phyloP scores from a whole-genome alignment of 2,113 vertebrate genomes.

The Gambusia holbrooki region DNA sequence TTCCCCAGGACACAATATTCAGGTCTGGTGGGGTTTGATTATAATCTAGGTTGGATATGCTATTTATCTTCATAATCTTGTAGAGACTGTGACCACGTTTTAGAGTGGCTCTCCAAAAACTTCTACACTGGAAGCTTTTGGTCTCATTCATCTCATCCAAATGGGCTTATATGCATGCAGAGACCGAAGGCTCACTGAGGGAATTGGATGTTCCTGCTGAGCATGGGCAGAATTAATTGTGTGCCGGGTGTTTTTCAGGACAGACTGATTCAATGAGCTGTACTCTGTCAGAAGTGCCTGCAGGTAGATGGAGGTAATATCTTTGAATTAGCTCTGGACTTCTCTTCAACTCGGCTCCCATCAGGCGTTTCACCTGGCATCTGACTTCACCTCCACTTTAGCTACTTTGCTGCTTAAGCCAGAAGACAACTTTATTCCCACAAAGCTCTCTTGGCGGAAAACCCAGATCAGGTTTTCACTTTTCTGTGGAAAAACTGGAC shows the following conservation, averaged over 20 bases:
- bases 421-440: background rate
- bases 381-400: slow-evolving; percentile 36
- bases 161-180: slow-evolving; percentile 46
- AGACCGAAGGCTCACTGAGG: slow-evolving; percentile 45
- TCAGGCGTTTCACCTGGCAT: slow-evolving; percentile 30
- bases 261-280: slow-evolving; percentile 25
- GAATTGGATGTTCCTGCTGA: slow-evolving; percentile 59
- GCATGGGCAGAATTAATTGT: slow-evolving; percentile 58
- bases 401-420: slow-evolving; percentile 24
- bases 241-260: slow-evolving; percentile 13
- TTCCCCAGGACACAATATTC: no score
- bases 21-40: no score
- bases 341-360: slow-evolving; percentile 48
- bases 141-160: slow-evolving; percentile 59
- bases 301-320: slow-evolving; percentile 42
- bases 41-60: background rate
- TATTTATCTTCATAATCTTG: background rate
- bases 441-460: background rate
- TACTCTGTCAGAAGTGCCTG: slow-evolving; percentile 43
- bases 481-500: background rate
- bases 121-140: slow-evolving; percentile 28
- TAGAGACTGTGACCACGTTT: no score
- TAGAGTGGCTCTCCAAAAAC: background rate
- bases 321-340: slow-evolving; percentile 24
- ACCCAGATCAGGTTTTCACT: slow-evolving; percentile 14